Evolutionary conservation across 2,113 vertebrate genomes (phyloP).

Genomic region (Arothron firmamentum): DNA sequence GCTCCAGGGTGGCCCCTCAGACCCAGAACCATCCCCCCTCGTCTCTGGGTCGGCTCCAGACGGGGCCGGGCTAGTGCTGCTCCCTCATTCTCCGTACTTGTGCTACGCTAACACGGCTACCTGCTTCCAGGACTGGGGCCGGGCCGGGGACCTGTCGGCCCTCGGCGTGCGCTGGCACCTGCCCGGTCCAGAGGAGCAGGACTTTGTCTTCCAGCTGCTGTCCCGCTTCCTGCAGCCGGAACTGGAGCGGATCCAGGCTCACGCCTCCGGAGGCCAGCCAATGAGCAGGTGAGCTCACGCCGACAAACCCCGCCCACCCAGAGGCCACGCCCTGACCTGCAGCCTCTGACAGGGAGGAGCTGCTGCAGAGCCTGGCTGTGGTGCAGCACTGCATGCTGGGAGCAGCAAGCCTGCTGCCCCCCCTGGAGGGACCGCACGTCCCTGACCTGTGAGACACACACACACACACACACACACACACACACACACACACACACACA

Average conservation of each 20-base stretch:
- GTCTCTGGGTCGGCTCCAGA: no score
- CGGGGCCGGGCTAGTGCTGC: no score
- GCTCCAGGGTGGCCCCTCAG: no score
- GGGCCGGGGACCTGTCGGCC: constrained; percentile 86
- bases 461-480: constrained; percentile 1
- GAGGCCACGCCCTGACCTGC: no score
- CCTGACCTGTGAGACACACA: constrained; percentile 80
- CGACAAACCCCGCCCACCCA: no score
- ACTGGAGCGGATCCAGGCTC: constrained; percentile 80
- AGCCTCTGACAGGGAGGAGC: constrained; percentile 81
- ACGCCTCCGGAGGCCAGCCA: constrained; percentile 81
- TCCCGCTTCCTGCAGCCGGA: constrained; percentile 89
- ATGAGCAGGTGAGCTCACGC: constrained; percentile 81
- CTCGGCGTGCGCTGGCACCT: constrained; percentile 92
- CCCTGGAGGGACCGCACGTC: constrained; percentile 83
- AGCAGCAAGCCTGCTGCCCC: constrained; percentile 86
- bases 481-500: not conserved
- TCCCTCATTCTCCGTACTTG: no score
- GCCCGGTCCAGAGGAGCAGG: constrained; percentile 81
- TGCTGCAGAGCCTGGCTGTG: constrained; percentile 89
- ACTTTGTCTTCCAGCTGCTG: constrained; percentile 87
- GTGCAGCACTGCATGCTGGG: constrained; percentile 91
- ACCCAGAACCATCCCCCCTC: no score
- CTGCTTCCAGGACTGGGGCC: constrained; percentile 88
- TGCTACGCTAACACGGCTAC: no score